Evolutionary conservation across 2,797 vertebrate species (phyloP).

Genomic region (Microcaecilia unicolor): DNA sequence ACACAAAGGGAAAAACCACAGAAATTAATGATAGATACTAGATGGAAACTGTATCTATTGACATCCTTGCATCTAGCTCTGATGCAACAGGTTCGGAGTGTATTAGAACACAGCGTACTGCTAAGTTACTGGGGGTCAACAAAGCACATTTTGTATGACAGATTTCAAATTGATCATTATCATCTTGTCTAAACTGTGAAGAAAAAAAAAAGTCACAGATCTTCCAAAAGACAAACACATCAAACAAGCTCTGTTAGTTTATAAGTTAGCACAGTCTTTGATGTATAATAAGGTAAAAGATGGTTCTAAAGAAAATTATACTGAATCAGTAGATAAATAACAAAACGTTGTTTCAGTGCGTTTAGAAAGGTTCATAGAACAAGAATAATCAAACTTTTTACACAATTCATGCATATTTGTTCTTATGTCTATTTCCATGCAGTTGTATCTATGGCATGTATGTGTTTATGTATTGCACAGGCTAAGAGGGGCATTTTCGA

Average conservation of each 20-base stretch:
- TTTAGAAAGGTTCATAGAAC: not conserved
- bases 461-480: no score
- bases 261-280: not conserved
- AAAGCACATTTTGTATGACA: not conserved
- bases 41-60: not conserved
- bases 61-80: no score
- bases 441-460: no score
- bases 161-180: slow-evolving; percentile 1
- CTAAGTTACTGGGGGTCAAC: not conserved
- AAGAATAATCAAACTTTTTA: no score
- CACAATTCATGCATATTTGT: no score
- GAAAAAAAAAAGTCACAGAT: not conserved
- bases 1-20: no score
- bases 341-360: not conserved
- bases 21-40: not conserved
- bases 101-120: not conserved
- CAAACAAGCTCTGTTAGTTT: not conserved
- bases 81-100: not conserved
- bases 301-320: not conserved
- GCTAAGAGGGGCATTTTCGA: no score
- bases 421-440: no score
- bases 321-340: not conserved
- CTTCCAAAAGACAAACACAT: not conserved
- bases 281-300: not conserved
- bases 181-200: not conserved